Evolutionary conservation across 1,140 invertebrate genomes (phyloP), one percentile per base, ranked within the genome.

Genomic region (Magallana angulata): DNA sequence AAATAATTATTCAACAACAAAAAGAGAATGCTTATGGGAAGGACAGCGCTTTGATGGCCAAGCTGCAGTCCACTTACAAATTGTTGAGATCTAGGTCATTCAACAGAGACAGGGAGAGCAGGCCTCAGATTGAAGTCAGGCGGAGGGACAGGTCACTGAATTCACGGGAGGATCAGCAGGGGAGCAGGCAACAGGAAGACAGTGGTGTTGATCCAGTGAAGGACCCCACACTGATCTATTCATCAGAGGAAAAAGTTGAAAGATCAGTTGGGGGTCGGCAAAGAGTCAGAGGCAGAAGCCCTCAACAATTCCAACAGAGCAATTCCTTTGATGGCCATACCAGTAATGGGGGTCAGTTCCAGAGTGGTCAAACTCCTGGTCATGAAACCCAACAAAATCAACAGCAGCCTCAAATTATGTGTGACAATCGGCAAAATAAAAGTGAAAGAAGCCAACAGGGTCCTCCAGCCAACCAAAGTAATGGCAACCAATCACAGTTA

Each of bases 1-100:
- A 81, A 57, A 82, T 87, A 1, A 87, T 84, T 58, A 82, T 82
- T 57, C 81, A 82, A 12, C 14, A 56, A 18, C 48, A 57, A n/a
- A 57, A 30, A 82, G 57, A 58, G 18, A 82, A 82, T 24, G 81
- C 48, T 18, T 76, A 76, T 76, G 68, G 68, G 30, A 76, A 76
- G 30, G 81, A 57, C 57, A 82, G 81, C 48, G 36, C 81, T 57
- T n/a, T 87, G 8, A 83, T 87, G 59, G 86, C 86, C 62, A 87
- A 87, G 84, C 57, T 87, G 12, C 80, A 87, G 48, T 87, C 86
- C 7, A 87, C 86, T 8, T 87, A 87, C 71, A 87, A 83, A 87
- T 60, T 87, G 58, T 76, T 87, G 59, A 83, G 86, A 7, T 84
- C 86, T n/a, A 56, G 86, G 12, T 84, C 81, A 59, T n/a, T 59